These are phyloP conservation scores for Leptatherina wallacei DNA, from an alignment of 2,797 vertebrate species.

Conservation along the genomic window DNA sequence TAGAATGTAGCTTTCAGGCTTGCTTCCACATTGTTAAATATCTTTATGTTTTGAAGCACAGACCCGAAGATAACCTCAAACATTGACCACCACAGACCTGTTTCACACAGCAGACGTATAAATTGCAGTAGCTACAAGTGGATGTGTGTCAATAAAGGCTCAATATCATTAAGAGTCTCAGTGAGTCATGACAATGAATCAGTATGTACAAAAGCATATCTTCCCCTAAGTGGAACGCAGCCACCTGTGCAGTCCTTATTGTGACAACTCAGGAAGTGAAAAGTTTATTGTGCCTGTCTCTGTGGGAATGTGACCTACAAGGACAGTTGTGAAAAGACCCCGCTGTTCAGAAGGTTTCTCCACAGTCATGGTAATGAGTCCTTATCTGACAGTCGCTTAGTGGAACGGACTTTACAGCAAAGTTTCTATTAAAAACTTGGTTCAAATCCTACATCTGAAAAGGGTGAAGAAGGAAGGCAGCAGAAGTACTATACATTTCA, in stretches of 20 bases:
- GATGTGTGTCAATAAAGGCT: neutral
- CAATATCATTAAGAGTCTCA: neutral
- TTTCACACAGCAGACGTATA: no score
- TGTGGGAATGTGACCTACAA: neutral
- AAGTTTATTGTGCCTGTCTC: neutral
- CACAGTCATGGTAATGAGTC: neutral
- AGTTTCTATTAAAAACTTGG: neutral
- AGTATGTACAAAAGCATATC: neutral
- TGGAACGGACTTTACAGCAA: neutral
- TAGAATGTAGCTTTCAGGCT: neutral
- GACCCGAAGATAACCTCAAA: neutral
- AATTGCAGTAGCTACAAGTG: no score
- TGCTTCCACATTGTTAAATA: neutral
- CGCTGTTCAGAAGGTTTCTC: neutral
- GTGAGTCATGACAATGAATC: neutral
- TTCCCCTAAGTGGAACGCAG: neutral
- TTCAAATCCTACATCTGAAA: neutral
- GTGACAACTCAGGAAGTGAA: conserved; percentile 2
- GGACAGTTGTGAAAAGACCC: neutral
- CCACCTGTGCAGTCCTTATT: neutral
- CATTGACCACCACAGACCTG: neutral
- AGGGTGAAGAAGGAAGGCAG: neutral
- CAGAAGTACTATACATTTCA: neutral
- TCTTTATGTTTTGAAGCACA: neutral
- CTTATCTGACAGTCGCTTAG: neutral